Conservation (phyloP, 2,113 vertebrate species). For the Odontophorus gujanensis region DNA sequence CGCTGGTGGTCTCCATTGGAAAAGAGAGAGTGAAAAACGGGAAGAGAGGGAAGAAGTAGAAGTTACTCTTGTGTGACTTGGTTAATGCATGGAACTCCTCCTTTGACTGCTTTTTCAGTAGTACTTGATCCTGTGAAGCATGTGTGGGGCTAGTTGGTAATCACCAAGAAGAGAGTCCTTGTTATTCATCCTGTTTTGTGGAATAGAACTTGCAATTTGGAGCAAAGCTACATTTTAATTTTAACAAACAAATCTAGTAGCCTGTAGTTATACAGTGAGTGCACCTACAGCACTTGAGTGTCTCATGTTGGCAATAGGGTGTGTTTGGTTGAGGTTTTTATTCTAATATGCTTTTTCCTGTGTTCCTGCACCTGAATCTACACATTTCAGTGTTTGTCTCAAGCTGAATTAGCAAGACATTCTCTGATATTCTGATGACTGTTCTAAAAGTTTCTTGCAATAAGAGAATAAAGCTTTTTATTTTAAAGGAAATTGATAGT, state of each 20-base stretch:
- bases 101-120: neutral
- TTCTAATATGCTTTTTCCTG: fast-evolving
- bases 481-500: neutral
- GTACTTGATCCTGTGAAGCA: neutral
- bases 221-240: neutral
- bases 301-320: neutral
- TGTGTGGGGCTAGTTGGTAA: neutral
- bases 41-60: neutral
- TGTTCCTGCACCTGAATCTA: neutral
- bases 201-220: neutral
- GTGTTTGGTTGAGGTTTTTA: neutral
- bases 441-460: neutral
- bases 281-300: fast-evolving
- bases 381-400: neutral
- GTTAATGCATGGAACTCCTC: neutral
- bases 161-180: neutral
- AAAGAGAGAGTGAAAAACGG: neutral
- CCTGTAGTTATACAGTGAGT: neutral
- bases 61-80: neutral
- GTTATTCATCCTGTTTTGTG: neutral
- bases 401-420: neutral
- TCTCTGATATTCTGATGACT: neutral
- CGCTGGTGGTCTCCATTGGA: neutral
- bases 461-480: neutral
- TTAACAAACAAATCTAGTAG: neutral